Evolutionary conservation across 2,888 invertebrate genomes (phyloP).

Genomic region (Dynastes hyllus): DNA sequence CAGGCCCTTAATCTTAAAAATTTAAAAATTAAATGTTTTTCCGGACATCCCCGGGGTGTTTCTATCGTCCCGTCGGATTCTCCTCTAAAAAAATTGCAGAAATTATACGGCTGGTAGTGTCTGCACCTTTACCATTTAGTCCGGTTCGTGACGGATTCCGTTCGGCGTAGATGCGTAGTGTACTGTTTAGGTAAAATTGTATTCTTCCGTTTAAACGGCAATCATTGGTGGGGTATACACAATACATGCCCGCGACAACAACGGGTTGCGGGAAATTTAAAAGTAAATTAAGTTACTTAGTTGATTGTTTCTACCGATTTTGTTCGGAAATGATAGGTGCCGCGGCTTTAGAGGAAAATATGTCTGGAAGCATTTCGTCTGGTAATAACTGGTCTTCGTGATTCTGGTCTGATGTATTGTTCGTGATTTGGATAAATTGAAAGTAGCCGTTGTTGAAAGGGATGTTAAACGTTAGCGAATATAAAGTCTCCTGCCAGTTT

Average conservation of each 20-base stretch:
- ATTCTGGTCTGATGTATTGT: neutral
- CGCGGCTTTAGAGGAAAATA: too few species aligned
- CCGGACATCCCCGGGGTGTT: too few species aligned
- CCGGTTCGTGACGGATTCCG: conserved; percentile 21
- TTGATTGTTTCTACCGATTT: neutral
- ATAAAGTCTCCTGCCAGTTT: too few species aligned
- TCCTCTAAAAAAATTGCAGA: neutral
- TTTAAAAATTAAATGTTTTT: conserved; percentile 26
- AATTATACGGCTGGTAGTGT: conserved; percentile 33
- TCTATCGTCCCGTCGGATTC: neutral
- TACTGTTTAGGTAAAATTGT: conserved; percentile 10
- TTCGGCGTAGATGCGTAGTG: neutral
- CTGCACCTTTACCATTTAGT: conserved; percentile 28
- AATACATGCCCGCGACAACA: neutral
- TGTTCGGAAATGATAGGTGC: neutral
- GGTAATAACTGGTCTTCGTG: neutral
- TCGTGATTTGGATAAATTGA: too few species aligned
- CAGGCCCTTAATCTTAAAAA: conserved; percentile 32
- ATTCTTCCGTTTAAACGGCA: conserved; percentile 20
- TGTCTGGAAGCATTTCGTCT: too few species aligned
- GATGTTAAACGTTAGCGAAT: too few species aligned
- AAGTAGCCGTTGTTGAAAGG: too few species aligned
- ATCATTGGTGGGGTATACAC: neutral
- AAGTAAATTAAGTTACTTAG: conserved; percentile 8
- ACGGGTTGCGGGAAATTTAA: neutral